phyloP scores from a whole-genome alignment of 53 echinoderm and acorn worm species.

The Antedon mediterranea region DNA sequence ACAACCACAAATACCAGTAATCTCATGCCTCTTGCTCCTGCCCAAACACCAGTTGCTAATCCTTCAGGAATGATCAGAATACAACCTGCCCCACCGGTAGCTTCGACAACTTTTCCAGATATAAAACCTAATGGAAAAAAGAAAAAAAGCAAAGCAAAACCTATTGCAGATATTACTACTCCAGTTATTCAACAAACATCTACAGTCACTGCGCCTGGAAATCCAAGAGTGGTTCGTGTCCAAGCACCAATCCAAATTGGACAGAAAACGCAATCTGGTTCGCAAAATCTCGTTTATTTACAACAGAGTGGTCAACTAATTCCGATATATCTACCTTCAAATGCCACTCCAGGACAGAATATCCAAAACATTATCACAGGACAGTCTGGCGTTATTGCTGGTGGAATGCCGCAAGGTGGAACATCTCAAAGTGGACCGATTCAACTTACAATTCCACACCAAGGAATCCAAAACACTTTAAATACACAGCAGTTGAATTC shows the following conservation, averaged over 20 bases:
- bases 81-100: not conserved
- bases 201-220: slow-evolving; percentile 21
- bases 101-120: not conserved
- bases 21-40: not conserved
- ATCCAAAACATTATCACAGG: not conserved
- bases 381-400: slow-evolving; percentile 1
- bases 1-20: not conserved
- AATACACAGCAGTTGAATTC: not conserved
- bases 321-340: slow-evolving; percentile 26
- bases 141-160: slow-evolving; percentile 7
- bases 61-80: not conserved
- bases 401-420: not conserved
- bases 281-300: slow-evolving; percentile 77
- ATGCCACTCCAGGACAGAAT: not conserved
- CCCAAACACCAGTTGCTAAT: not conserved
- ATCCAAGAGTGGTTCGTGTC: slow-evolving; percentile 21
- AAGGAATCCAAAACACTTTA: not conserved
- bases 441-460: not conserved
- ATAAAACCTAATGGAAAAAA: not conserved
- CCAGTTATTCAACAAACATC: slow-evolving; percentile 17
- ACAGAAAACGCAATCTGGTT: not conserved
- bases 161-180: slow-evolving; percentile 6
- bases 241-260: slow-evolving; percentile 46
- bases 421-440: not conserved
- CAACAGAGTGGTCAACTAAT: slow-evolving; percentile 94